Base-by-base conservation (phyloP, 2,113 vertebrate species). In the Mystacornis crossleyi region DNA sequence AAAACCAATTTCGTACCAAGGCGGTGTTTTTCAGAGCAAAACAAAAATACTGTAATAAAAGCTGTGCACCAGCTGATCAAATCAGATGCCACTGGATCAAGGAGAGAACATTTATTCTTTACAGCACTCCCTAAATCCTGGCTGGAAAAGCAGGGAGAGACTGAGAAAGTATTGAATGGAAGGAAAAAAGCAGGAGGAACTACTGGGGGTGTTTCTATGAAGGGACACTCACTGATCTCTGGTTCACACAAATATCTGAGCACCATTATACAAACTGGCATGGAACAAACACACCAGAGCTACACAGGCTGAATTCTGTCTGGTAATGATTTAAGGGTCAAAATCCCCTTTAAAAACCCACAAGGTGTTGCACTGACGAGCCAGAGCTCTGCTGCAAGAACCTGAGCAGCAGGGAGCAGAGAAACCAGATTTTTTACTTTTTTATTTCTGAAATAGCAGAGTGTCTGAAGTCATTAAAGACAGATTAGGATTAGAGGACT, bases 231-330 rank as follows among this genome's bases (percentile, higher is more conserved):
- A 31, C 31, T 5, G 20, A 23, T 8, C 21, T 25, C 51, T 38
- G 69, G 29, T 58, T 42, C 47, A 33, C 14, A n/a, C n/a, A 34
- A 86, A 33, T n/a, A 57, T 3, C 6, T 12, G 48, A 71, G 60
- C 51, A 38, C 8, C 36, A 0, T 4, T 2, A 3, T 1, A 21
- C 2, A 1, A 53, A 23, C 6, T 82, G 47, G 6, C 40, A 23
- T 1, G 53, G 60, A 81, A 36, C 31, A 28, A 69, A 78, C 5
- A 16, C 57, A 54, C 6, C 51, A 18, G 2, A 72, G 53, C 21
- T 13, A 29, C 38, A n/a, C 14, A 10, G 50, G 42, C 5, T 84
- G 6, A 6, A 10, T 9, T 38, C 4, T 25, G 20, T 5, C 15
- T 11, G 12, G 18, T 14, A 42, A 34, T 7, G 50, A 45, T 29